These are phyloP conservation scores for Laothoe populi DNA, from an alignment of 2,888 invertebrate species.

Conservation along the genomic window DNA sequence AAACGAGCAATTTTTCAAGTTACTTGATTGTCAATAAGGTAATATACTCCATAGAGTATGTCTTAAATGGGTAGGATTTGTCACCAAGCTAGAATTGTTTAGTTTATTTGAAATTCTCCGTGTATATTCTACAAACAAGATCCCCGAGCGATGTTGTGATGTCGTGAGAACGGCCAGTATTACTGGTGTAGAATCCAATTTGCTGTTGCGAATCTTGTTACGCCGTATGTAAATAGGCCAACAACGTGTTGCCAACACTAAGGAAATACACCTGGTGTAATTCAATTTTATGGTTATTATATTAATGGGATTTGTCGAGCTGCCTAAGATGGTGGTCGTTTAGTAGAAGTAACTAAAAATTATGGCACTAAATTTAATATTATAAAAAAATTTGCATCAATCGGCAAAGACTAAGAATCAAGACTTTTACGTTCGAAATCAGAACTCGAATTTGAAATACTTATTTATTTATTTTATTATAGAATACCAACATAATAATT, in stretches of 20 bases:
- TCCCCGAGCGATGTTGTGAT: constrained; percentile 4
- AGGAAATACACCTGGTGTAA: not conserved
- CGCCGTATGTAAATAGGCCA: constrained; percentile 20
- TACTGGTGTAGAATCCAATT: constrained; percentile 12
- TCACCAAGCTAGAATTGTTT: not conserved
- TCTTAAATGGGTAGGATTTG: not conserved
- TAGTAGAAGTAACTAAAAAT: not conserved
- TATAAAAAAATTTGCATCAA: no score
- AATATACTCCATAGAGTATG: not conserved
- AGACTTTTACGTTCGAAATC: no score
- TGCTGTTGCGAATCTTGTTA: constrained; percentile 20
- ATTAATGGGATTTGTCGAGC: not conserved
- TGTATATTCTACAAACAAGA: constrained; percentile 16
- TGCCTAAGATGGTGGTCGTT: not conserved
- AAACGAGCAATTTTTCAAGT: no score
- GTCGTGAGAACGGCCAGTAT: constrained; percentile 21
- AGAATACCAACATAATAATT: no score
- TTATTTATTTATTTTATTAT: no score
- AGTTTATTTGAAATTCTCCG: constrained; percentile 9
- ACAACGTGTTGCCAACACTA: not conserved
- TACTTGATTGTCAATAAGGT: not conserved
- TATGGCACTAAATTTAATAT: no score
- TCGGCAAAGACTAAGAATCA: no score
- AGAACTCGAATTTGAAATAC: no score
- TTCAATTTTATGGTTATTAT: not conserved